These are phyloP conservation scores for Gambusia holbrooki DNA, from an alignment of 2,113 vertebrate species.

Conservation along the genomic window DNA sequence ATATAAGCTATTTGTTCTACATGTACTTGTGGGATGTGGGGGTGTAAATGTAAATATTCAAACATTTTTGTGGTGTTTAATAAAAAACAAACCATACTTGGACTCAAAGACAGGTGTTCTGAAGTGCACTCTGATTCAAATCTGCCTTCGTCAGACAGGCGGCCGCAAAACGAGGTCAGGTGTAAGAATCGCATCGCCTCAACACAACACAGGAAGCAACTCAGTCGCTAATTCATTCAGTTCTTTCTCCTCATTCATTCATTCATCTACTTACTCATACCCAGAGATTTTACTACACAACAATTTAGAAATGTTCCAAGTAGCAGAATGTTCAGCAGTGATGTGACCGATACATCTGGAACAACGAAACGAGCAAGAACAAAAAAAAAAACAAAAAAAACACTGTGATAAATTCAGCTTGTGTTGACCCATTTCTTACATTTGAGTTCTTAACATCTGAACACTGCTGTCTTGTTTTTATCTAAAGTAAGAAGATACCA, in stretches of 20 bases:
- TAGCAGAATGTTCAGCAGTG: not conserved
- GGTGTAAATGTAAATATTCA: conserved; percentile 11
- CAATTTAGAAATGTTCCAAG: conserved; percentile 5
- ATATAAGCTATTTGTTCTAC: conserved; percentile 50
- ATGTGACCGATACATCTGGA: not conserved
- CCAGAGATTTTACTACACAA: not conserved
- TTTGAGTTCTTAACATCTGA: not conserved
- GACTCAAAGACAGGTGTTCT: not conserved
- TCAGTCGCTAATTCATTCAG: conserved; percentile 19
- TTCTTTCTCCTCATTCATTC: conserved; percentile 4
- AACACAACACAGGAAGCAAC: not conserved
- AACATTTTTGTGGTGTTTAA: conserved; percentile 35
- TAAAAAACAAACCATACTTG: not conserved
- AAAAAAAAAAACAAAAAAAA: too few species aligned
- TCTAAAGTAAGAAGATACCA: not conserved
- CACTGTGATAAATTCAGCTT: too few species aligned
- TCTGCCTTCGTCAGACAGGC: not conserved
- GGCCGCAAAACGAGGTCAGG: not conserved
- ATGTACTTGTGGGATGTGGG: not conserved
- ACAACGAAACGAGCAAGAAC: not conserved
- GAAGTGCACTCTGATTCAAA: not conserved
- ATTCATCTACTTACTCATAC: conserved; percentile 22
- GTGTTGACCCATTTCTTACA: too few species aligned
- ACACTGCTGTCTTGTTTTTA: not conserved
- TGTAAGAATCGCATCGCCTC: not conserved